A percentile compares a stretch with the other conserved stretches of the same genome.
These are phyloP conservation scores for Microtus richardsoni DNA, from an alignment of 2,113 vertebrate genomes.

Conservation along the genomic window DNA sequence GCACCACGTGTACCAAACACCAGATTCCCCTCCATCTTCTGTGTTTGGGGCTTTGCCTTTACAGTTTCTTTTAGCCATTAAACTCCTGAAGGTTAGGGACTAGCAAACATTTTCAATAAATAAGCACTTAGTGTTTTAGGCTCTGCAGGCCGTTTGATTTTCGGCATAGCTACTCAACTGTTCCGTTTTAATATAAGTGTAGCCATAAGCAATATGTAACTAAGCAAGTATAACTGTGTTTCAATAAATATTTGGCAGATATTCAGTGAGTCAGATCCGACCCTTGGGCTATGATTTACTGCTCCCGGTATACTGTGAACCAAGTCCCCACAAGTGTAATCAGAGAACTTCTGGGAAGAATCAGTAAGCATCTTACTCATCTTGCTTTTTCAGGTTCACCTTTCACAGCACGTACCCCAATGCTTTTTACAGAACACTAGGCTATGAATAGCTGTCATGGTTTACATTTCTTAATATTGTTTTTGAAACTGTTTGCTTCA, in stretches of 20 bases:
- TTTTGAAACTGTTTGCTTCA: background rate
- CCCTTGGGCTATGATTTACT: background rate
- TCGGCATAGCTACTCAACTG: background rate
- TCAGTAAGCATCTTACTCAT: background rate
- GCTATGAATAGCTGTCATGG: background rate
- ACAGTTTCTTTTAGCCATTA: background rate
- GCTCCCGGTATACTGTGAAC: background rate
- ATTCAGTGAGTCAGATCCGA: background rate
- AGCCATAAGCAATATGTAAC: slow-evolving; percentile 10
- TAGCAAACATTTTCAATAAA: background rate
- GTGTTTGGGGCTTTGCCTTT: slow-evolving; percentile 30
- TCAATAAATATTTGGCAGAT: slow-evolving; percentile 33
- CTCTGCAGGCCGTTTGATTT: background rate
- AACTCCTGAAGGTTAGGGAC: background rate
- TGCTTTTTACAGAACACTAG: background rate
- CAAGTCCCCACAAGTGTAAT: background rate
- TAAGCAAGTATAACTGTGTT: background rate
- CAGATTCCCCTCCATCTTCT: background rate
- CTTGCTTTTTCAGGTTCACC: background rate
- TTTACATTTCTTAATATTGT: background rate
- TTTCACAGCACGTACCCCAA: background rate
- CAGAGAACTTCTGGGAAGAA: background rate
- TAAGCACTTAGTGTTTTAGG: background rate
- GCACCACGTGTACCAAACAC: background rate
- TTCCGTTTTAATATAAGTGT: slow-evolving; percentile 16